Conservation (phyloP, 2,797 vertebrate genomes). For the Myotis vivesi region DNA sequence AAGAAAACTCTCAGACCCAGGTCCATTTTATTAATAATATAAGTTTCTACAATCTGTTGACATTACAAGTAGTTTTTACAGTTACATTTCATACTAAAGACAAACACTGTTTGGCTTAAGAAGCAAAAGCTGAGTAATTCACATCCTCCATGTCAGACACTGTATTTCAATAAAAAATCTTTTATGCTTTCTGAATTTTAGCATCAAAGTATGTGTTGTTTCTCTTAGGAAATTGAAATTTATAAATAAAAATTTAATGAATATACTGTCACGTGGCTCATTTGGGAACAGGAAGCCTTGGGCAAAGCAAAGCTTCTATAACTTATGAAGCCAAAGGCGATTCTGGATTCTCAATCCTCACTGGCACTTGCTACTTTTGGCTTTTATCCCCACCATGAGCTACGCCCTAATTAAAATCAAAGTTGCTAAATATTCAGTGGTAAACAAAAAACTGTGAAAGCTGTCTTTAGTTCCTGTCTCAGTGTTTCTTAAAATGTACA, state of each 20-base stretch:
- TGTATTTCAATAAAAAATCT: conserved; percentile 74
- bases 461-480: not conserved
- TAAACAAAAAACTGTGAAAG: conserved; percentile 1
- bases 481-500: not conserved
- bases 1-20: conserved; percentile 74
- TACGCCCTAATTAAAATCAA: conserved; percentile 42
- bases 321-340: conserved; percentile 44
- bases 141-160: conserved; percentile 77
- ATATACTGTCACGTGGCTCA: conserved; percentile 69
- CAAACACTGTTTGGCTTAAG: conserved; percentile 81
- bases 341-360: conserved; percentile 38
- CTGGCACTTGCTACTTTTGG: conserved; percentile 33
- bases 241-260: conserved; percentile 66
- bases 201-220: conserved; percentile 62
- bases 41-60: conserved; percentile 82
- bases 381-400: not conserved
- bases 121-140: conserved; percentile 81
- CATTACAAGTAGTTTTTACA: conserved; percentile 83
- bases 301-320: not conserved
- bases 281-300: conserved; percentile 67
- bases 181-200: conserved; percentile 74
- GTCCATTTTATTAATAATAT: conserved; percentile 85
- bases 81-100: conserved; percentile 82
- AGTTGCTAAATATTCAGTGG: conserved; percentile 24
- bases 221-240: conserved; percentile 71